Conservation (phyloP, 1,140 invertebrate genomes). For the Zelostemma sp. region DNA sequence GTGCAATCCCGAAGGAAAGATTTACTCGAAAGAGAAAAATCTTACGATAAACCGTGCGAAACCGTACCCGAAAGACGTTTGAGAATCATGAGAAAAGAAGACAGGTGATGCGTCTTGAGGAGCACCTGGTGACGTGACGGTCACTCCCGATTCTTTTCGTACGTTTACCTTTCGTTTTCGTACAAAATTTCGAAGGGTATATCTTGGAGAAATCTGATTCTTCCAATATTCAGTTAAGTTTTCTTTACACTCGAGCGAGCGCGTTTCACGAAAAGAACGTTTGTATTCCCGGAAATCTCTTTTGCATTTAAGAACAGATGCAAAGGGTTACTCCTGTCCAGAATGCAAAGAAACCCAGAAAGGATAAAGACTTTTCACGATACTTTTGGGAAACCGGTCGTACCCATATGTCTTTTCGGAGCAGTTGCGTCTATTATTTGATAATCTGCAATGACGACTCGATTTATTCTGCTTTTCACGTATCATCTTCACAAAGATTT, state of each 20-base stretch:
- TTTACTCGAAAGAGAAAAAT: background rate
- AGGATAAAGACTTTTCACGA: conserved; percentile 12
- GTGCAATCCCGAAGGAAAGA: no score
- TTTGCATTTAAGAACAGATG: conserved; percentile 61
- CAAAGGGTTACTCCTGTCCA: conserved; percentile 55
- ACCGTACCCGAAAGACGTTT: background rate
- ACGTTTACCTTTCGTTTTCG: conserved; percentile 3
- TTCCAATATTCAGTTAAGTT: conserved; percentile 47
- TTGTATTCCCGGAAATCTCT: conserved; percentile 58
- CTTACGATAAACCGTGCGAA: background rate
- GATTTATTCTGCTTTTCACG: conserved; percentile 9
- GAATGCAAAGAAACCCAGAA: conserved; percentile 49
- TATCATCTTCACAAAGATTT: background rate
- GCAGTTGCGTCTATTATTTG: conserved; percentile 40
- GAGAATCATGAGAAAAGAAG: conserved; percentile 13
- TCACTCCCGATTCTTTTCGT: conserved; percentile 15
- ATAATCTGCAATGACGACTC: conserved; percentile 29
- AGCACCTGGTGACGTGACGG: conserved; percentile 52
- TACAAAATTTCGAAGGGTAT: conserved; percentile 1
- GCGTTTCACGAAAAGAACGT: conserved; percentile 46
- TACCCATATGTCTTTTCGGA: background rate
- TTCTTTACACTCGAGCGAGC: conserved; percentile 57
- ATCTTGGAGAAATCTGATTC: conserved; percentile 40
- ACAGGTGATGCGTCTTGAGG: conserved; percentile 58
- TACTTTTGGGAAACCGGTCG: conserved; percentile 13